phyloP scores from a whole-genome alignment of 2,797 vertebrate species.

The Semotilus atromaculatus region DNA sequence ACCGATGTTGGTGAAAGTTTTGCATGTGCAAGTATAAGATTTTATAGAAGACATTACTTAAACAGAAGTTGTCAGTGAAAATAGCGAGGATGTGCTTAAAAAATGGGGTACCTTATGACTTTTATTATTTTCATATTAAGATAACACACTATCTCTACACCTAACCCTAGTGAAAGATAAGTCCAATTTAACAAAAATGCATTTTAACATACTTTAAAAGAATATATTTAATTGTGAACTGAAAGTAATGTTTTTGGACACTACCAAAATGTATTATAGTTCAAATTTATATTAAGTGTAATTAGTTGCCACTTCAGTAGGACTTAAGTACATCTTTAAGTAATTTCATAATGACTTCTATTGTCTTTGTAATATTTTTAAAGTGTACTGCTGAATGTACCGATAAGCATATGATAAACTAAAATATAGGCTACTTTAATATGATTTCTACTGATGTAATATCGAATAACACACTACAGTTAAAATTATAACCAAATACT shows the following conservation, averaged over 20 bases:
- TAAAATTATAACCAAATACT: too few relatives aligned
- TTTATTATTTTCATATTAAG: neutral
- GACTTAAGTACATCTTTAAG: neutral
- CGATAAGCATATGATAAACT: neutral
- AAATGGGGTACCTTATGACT: neutral
- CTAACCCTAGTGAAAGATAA: neutral
- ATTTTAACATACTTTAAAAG: neutral
- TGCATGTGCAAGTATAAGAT: too few relatives aligned
- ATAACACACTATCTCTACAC: neutral
- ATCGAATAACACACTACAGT: neutral
- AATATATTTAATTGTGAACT: neutral
- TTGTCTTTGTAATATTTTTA: neutral
- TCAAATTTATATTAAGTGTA: neutral
- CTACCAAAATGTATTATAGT: neutral
- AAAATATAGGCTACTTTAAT: neutral
- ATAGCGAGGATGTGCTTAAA: neutral
- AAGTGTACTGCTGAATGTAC: neutral
- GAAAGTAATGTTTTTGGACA: neutral
- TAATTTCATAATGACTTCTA: neutral
- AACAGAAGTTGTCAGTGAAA: constrained; percentile 64
- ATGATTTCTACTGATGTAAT: neutral
- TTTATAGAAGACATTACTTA: neutral
- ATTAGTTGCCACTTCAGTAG: neutral
- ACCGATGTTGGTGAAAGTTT: neutral
- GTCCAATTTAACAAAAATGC: neutral